A percentile compares a stretch with the other conserved stretches of the same genome.
Conservation (phyloP, 64 coral and sea anemone genomes). For the Exaiptasia diaphana region DNA sequence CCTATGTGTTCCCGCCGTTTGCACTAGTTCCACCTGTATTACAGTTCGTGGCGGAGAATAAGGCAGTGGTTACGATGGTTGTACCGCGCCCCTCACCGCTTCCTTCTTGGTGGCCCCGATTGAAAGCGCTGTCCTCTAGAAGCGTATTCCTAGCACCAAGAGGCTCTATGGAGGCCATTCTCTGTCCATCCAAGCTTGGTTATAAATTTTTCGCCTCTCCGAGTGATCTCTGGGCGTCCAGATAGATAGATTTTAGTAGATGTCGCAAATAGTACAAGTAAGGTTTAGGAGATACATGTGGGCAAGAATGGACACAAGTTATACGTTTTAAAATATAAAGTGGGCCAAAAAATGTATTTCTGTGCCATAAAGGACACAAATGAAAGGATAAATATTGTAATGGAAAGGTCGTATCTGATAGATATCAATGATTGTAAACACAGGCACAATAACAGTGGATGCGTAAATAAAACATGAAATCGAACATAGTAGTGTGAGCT, state of each 20-base stretch:
- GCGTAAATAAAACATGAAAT: too few relatives aligned
- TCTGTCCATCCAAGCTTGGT: neutral
- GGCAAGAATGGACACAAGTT: too few relatives aligned
- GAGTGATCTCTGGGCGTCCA: neutral
- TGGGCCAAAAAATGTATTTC: too few relatives aligned
- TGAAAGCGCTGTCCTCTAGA: neutral
- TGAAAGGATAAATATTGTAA: too few relatives aligned
- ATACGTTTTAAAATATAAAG: too few relatives aligned
- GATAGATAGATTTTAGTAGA: too few relatives aligned
- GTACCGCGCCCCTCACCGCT: neutral
- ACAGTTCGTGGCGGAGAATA: neutral
- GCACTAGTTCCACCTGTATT: conserved; percentile 7
- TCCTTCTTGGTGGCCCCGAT: conserved; percentile 15
- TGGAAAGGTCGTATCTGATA: too few relatives aligned
- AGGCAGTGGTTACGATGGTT: neutral
- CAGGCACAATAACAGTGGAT: too few relatives aligned
- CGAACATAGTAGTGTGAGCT: neutral
- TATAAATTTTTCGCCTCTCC: neutral
- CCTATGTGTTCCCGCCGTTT: conserved; percentile 8
- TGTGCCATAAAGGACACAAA: too few relatives aligned
- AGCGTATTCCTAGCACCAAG: neutral
- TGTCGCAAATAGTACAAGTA: too few relatives aligned
- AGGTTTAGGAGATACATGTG: too few relatives aligned
- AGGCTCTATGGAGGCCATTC: neutral
- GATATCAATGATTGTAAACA: too few relatives aligned